A percentile compares a stretch with the other conserved stretches of the same genome.
phyloP scores from a whole-genome alignment of 2,797 vertebrate species.

The Sebastes jordani region DNA sequence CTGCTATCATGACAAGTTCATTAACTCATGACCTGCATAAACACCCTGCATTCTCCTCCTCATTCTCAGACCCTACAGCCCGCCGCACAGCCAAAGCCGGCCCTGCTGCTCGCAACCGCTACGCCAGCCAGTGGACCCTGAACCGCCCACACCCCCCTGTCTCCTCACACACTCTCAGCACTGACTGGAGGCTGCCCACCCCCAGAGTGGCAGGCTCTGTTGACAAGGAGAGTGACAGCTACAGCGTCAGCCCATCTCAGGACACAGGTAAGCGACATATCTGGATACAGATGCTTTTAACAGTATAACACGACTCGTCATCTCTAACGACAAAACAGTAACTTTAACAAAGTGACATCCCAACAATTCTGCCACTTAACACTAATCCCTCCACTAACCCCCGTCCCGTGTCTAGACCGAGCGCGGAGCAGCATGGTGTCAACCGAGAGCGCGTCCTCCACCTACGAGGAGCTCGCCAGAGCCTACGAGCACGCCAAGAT shows the following conservation, averaged over 20 bases:
- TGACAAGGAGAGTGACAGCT: constrained; percentile 98
- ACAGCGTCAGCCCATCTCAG: constrained; percentile 98
- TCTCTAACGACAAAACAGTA: constrained; percentile 14
- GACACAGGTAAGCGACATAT: constrained; percentile 86
- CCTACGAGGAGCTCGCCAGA: constrained; percentile 96
- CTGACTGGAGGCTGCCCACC: constrained; percentile 96
- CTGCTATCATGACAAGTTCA: neutral
- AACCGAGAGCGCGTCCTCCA: constrained; percentile 98
- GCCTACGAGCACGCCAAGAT: constrained; percentile 99
- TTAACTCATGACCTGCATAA: neutral
- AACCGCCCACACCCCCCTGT: constrained; percentile 95
- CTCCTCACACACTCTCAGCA: constrained; percentile 96
- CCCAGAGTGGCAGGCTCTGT: constrained; percentile 92
- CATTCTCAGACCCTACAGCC: constrained; percentile 90
- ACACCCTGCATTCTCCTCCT: neutral
- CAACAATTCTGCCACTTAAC: constrained; percentile 8
- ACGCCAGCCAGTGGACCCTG: constrained; percentile 98
- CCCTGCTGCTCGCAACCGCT: constrained; percentile 92
- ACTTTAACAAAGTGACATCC: constrained; percentile 1
- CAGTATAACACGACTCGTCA: neutral
- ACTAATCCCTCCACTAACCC: constrained; percentile 56
- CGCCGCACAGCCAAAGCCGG: constrained; percentile 94
- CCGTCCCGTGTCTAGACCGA: constrained; percentile 82
- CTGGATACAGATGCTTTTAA: neutral
- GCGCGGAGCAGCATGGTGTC: constrained; percentile 99